Evolutionary conservation across 2,888 invertebrate species (phyloP), one percentile per base, ranked within the genome.

Genomic region (Spicauda simplicius): DNA sequence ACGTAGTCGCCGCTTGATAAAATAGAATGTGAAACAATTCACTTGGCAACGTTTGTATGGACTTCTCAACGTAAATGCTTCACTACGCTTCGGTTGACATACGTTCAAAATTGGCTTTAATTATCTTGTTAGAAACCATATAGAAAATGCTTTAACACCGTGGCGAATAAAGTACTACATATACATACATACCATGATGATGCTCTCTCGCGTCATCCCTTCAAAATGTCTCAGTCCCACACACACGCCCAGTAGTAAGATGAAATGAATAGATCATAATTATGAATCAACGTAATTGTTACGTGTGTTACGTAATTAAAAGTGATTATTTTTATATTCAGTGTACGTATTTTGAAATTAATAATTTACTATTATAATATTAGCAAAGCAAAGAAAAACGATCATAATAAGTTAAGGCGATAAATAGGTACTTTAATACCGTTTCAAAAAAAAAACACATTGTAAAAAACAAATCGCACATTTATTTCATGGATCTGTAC

Each of bases 401-500:
- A 10, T 14, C 20, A 19, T 20, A 20, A 16, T 11, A 33, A 16
- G n/a, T 20, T 11, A 48, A 20, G 20, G 48, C n/a, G 30, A 59
- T n/a, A 11, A 16, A 48, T 25, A 25, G 12, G 33, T 37, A 37
- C n/a, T 59, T 25, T 16, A n/a, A 41, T 41, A 1, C 33, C 12
- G 37, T 53, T n/a, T 59, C 18, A 66, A 65, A 19, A 58, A 33
- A 59, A 56, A 59, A 19, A 30, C 52, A 33, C 61, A 64, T 54
- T 16, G 52, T 50, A 68, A 72, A 71, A 69, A 61, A 68, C 61
- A 56, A 69, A 52, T 54, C 30, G 68, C 67, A 57, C 56, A 62
- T 68, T 53, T 62, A 54, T 68, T 68, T 62, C 57, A 37, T 61
- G 37, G 16, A 16, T 25, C 25, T 18, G 11, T 50, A 30, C 52